Conservation (phyloP, 2,113 vertebrate genomes). For the Tapirus terrestris region DNA sequence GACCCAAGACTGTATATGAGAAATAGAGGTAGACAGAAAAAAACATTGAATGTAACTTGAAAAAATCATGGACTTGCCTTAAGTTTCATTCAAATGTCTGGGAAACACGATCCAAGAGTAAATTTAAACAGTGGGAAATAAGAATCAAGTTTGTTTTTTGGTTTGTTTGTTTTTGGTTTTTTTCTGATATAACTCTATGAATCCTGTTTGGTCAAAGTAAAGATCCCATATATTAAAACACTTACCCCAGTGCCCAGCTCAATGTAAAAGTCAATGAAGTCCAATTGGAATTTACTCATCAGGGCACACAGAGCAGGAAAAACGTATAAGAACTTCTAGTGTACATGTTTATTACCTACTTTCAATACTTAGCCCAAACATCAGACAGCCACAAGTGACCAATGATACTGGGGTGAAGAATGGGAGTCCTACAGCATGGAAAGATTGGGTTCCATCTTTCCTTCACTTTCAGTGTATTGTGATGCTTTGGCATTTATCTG, state of each 20-base stretch:
- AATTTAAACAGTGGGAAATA: neutral
- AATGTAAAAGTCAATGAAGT: neutral
- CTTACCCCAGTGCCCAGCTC: neutral
- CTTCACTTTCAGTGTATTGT: neutral
- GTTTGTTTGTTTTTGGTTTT: neutral
- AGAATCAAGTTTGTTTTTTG: neutral
- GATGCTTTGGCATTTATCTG: neutral
- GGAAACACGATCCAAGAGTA: neutral
- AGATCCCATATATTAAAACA: neutral
- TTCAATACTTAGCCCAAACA: neutral
- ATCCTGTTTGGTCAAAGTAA: neutral
- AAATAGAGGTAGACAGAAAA: neutral
- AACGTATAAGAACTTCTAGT: neutral
- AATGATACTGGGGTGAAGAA: neutral
- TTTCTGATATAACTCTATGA: neutral
- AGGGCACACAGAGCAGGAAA: neutral
- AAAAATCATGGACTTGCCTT: neutral
- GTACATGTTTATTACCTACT: neutral
- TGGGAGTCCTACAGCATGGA: rapidly evolving
- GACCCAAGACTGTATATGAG: neutral
- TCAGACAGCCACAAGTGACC: neutral
- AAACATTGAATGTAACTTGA: neutral
- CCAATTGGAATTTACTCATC: neutral
- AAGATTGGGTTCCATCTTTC: neutral
- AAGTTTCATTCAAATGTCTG: neutral